These are phyloP conservation scores for Cotesia congregata DNA, from an alignment of 2,888 invertebrate genomes.

Conservation along the genomic window DNA sequence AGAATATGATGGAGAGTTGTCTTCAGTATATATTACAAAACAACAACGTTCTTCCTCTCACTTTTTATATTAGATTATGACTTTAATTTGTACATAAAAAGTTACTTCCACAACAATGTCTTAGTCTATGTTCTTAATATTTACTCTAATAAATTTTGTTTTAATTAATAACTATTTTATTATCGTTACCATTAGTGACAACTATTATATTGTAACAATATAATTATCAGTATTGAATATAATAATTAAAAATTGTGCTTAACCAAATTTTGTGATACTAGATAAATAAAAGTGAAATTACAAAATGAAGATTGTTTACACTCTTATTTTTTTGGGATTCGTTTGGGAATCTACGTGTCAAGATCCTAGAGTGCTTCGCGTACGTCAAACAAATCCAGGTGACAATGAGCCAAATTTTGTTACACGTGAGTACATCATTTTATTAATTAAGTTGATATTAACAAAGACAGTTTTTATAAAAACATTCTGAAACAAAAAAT, in stretches of 20 bases:
- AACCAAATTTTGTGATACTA: neutral
- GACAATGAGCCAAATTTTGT: constrained; percentile 62
- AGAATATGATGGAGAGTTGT: constrained; percentile 66
- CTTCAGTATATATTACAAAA: constrained; percentile 67
- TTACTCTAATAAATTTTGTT: neutral
- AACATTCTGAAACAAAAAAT: too few species aligned
- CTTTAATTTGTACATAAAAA: constrained; percentile 7
- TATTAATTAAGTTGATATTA: constrained; percentile 9
- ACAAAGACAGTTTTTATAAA: neutral
- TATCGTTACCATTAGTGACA: neutral
- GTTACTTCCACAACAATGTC: constrained; percentile 22
- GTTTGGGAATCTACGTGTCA: constrained; percentile 39
- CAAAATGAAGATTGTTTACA: constrained; percentile 43
- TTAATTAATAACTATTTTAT: neutral
- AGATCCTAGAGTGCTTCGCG: constrained; percentile 37
- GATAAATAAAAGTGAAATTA: constrained; percentile 23
- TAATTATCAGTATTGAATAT: neutral
- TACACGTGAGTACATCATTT: constrained; percentile 60
- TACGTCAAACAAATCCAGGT: constrained; percentile 44
- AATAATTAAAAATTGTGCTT: neutral
- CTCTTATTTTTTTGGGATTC: constrained; percentile 51
- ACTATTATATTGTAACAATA: neutral
- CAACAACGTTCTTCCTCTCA: constrained; percentile 52
- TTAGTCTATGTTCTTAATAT: neutral
- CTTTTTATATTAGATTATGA: constrained; percentile 39